These are phyloP conservation scores for Chironomus tentans DNA, from an alignment of 2,888 invertebrate species.

Conservation along the genomic window DNA sequence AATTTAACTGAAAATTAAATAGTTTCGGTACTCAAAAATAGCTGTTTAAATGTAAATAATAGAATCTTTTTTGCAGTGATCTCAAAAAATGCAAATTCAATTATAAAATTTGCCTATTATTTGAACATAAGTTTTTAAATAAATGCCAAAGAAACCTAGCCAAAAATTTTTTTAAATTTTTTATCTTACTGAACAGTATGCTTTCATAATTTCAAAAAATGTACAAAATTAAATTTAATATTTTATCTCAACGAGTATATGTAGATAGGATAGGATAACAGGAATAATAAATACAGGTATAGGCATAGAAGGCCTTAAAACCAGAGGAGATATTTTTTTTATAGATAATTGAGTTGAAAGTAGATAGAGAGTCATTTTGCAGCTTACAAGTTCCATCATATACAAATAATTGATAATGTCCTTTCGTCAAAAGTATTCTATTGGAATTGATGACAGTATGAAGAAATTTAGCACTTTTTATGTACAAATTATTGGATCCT, in stretches of 20 bases:
- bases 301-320: neutral
- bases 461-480: neutral
- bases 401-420: no score
- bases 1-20: no score
- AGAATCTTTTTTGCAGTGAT: no score
- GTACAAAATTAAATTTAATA: neutral
- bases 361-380: conserved; percentile 2
- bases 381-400: neutral
- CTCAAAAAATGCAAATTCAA: no score
- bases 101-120: no score
- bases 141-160: no score
- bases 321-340: neutral
- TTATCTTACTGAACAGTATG: conserved; percentile 1
- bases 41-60: no score
- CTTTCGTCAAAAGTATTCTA: neutral
- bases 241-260: neutral
- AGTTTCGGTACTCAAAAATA: no score
- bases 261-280: neutral
- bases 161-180: no score
- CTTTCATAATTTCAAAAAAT: neutral
- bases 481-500: neutral
- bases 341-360: conserved; percentile 7
- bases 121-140: no score
- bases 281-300: neutral
- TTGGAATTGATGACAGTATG: neutral